Percentiles rank a stretch among this genome's conserved stretches.
Conservation (phyloP, 2,113 vertebrate species). For the Heteronetta atricapilla region DNA sequence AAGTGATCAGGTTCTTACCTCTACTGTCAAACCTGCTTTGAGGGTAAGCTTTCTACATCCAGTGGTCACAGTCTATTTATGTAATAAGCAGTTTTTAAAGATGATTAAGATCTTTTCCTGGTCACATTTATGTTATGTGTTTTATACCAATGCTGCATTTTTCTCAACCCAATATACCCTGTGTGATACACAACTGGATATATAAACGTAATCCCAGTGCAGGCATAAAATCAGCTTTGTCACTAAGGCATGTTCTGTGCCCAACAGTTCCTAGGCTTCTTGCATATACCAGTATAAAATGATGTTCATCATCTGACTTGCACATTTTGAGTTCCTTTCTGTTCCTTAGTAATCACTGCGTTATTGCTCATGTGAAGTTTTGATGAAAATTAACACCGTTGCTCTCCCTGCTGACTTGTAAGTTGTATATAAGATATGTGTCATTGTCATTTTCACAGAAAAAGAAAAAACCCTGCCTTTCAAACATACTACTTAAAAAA, state of each 20-base stretch:
- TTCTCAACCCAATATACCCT: not conserved
- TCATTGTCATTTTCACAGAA: not conserved
- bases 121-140: not conserved
- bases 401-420: not conserved
- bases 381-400: not conserved
- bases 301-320: not conserved
- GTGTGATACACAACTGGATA: not conserved
- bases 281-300: not conserved
- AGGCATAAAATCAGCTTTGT: not conserved
- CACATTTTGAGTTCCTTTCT: not conserved
- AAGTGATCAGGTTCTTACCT: not conserved
- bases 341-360: not conserved
- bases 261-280: not conserved
- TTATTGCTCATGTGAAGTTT: not conserved
- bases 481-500: not conserved
- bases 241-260: not conserved
- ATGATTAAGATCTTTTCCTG: not conserved
- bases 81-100: not conserved
- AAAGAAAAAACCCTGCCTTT: not conserved
- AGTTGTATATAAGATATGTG: not conserved
- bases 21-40: not conserved
- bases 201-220: not conserved
- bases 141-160: not conserved
- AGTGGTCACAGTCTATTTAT: not conserved
- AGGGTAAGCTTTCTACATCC: not conserved